Conservation (phyloP, 2,797 vertebrate genomes). For the Propithecus deckenii region DNA sequence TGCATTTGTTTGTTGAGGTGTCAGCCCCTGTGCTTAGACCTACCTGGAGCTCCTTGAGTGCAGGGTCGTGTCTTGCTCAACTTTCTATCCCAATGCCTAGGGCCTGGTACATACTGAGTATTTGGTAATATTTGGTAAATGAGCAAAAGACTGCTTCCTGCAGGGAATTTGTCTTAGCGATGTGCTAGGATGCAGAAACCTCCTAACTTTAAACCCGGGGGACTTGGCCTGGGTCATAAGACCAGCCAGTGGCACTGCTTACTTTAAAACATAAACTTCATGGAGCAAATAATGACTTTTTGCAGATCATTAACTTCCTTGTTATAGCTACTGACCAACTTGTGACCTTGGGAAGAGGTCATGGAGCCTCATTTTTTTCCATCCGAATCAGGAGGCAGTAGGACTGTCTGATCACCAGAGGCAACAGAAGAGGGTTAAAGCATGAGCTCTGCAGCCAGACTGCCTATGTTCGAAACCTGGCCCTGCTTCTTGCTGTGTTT, state of each 20-base stretch:
- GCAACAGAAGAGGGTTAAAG: background rate
- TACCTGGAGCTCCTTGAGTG: background rate
- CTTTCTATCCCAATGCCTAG: background rate
- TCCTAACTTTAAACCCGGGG: conserved; percentile 57
- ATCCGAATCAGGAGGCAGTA: conserved; percentile 15
- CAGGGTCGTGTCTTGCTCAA: background rate
- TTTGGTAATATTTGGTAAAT: conserved; percentile 48
- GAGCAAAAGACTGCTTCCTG: conserved; percentile 45
- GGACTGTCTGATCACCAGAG: conserved; percentile 39
- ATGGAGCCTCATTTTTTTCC: conserved; percentile 39
- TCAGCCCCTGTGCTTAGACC: background rate
- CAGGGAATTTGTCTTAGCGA: conserved; percentile 50
- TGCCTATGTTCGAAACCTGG: background rate
- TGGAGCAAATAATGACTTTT: conserved; percentile 78
- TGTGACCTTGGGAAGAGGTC: conserved; percentile 72
- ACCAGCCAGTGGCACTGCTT: conserved; percentile 57
- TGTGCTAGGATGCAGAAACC: conserved; percentile 33
- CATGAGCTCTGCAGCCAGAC: background rate
- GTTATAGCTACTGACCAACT: conserved; percentile 73
- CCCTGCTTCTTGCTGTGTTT: background rate
- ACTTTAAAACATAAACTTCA: conserved; percentile 70
- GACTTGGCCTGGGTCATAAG: conserved; percentile 59
- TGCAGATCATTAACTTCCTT: conserved; percentile 76
- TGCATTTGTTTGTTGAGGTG: background rate
- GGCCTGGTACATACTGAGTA: background rate